A percentile compares a stretch with the other conserved stretches of the same genome.
These are phyloP conservation scores for Oreortyx pictus DNA, from an alignment of 2,797 vertebrate species.

Conservation along the genomic window DNA sequence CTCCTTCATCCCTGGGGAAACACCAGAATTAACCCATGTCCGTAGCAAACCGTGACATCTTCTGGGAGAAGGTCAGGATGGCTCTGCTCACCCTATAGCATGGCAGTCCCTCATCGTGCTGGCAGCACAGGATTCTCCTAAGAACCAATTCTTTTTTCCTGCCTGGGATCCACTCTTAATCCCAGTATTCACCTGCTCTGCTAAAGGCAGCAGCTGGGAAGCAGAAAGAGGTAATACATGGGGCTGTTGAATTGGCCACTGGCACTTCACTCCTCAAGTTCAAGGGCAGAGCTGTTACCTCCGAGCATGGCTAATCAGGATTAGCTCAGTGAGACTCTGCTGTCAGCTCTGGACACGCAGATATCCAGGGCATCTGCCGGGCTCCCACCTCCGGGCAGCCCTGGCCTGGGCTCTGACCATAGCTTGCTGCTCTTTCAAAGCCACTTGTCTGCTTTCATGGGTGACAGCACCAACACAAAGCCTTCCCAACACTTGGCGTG, in stretches of 20 bases:
- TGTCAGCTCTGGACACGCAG: neutral
- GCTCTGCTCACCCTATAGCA: neutral
- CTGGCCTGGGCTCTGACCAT: neutral
- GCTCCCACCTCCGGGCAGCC: neutral
- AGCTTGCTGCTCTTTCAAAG: neutral
- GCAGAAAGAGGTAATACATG: neutral
- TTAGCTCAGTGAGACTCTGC: conserved; percentile 39
- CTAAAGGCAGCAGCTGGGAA: conserved; percentile 6
- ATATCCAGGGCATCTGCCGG: neutral
- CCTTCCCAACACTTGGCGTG: neutral
- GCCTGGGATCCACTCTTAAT: neutral
- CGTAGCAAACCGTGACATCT: fast-evolving
- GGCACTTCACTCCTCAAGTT: neutral
- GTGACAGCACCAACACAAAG: neutral
- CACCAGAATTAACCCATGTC: neutral
- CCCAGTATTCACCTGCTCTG: neutral
- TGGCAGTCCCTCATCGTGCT: fast-evolving
- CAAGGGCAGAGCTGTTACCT: conserved; percentile 53
- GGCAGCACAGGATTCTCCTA: neutral
- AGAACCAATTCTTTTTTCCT: neutral
- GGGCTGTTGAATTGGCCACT: neutral
- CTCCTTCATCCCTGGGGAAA: neutral
- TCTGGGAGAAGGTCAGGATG: neutral
- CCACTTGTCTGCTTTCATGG: neutral
- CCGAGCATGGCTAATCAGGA: conserved; percentile 28